Evolutionary conservation across 2,113 vertebrate genomes (phyloP).

Genomic region (Chloropsis hardwickii): DNA sequence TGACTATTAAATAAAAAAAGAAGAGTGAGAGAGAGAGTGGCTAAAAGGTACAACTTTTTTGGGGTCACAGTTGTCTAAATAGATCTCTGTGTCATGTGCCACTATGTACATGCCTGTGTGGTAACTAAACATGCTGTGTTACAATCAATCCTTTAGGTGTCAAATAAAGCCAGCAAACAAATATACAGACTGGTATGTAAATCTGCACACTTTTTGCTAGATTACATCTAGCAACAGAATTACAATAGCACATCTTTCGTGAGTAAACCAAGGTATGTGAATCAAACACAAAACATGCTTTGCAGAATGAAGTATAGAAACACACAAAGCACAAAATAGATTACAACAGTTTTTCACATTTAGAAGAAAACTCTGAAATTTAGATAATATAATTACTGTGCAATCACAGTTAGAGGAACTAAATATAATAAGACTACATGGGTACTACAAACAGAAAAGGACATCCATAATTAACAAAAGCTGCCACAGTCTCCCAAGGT

Average conservation of each 20-base stretch:
- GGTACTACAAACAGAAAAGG: neutral
- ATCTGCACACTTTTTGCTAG: neutral
- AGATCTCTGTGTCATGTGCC: neutral
- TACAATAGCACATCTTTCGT: neutral
- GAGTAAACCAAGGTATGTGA: neutral
- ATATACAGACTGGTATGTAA: neutral
- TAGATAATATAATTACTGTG: neutral
- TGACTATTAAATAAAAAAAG: neutral
- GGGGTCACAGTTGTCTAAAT: neutral
- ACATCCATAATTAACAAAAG: neutral
- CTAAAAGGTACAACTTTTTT: neutral
- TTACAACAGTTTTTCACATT: neutral
- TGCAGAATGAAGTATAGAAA: neutral
- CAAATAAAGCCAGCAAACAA: neutral
- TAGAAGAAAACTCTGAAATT: neutral
- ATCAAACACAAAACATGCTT: neutral
- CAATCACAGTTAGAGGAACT: neutral
- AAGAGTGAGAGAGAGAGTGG: rapidly evolving
- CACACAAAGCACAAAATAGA: neutral
- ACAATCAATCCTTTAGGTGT: neutral
- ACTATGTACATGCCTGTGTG: neutral
- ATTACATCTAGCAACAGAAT: neutral
- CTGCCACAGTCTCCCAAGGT: neutral
- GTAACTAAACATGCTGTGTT: neutral
- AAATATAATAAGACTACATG: neutral